These are phyloP conservation scores for Trypoxylon attenuatum DNA, from an alignment of 2,888 invertebrate species.

Conservation along the genomic window DNA sequence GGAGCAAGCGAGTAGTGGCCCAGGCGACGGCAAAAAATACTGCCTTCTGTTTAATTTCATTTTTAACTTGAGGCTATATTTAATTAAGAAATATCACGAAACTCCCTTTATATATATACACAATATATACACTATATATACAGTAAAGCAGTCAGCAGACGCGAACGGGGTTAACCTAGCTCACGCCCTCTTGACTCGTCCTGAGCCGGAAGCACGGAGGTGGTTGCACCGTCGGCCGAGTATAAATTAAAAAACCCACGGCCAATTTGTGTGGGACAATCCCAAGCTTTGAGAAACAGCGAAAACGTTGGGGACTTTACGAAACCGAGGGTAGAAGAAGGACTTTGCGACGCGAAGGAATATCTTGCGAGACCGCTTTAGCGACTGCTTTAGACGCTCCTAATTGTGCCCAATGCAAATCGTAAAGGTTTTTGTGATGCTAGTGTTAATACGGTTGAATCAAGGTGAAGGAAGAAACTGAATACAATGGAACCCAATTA, in stretches of 20 bases:
- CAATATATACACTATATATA: too few relatives aligned
- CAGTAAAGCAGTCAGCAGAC: too few relatives aligned
- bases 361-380: too few relatives aligned
- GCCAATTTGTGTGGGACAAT: constrained; percentile 48
- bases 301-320: background rate
- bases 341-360: too few relatives aligned
- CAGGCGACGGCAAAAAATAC: constrained; percentile 51
- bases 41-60: constrained; percentile 68
- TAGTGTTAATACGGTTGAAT: too few relatives aligned
- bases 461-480: too few relatives aligned
- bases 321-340: constrained; percentile 1
- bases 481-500: too few relatives aligned
- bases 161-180: constrained; percentile 34
- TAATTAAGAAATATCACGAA: constrained; percentile 70
- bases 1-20: constrained; percentile 6
- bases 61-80: constrained; percentile 67
- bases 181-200: constrained; percentile 5
- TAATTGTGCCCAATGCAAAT: too few relatives aligned
- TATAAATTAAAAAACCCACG: constrained; percentile 56
- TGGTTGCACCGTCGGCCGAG: constrained; percentile 24
- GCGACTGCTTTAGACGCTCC: too few relatives aligned
- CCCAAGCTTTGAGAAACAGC: constrained; percentile 30
- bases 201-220: constrained; percentile 18
- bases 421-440: too few relatives aligned
- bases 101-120: constrained; percentile 35